Evolutionary conservation across 1,140 invertebrate species (phyloP).

Genomic region (Pseudoatta argentina): DNA sequence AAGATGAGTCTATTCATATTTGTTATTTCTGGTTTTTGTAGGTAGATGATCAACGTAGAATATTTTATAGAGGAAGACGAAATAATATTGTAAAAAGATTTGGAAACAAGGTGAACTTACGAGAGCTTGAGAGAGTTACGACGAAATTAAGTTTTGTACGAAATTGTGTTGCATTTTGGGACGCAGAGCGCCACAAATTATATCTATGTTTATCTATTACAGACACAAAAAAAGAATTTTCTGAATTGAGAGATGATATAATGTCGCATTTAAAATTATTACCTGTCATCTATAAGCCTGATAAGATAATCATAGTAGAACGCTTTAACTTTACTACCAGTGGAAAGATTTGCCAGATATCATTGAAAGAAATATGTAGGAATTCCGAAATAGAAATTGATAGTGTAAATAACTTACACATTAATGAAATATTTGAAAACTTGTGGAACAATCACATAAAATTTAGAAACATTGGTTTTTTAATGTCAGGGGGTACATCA

Average conservation of each 20-base stretch:
- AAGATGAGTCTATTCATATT: neutral
- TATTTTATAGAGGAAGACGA: slow-evolving; percentile 89
- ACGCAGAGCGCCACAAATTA: slow-evolving; percentile 84
- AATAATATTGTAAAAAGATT: slow-evolving; percentile 91
- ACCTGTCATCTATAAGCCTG: slow-evolving; percentile 75
- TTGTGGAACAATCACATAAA: slow-evolving; percentile 80
- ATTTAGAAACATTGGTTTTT: slow-evolving; percentile 82
- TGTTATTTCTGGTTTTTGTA: slow-evolving; percentile 70
- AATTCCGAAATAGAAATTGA: slow-evolving; percentile 24
- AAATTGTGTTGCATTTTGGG: slow-evolving; percentile 86
- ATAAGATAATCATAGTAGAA: slow-evolving; percentile 78
- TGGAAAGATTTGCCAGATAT: slow-evolving; percentile 80
- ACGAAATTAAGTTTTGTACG: slow-evolving; percentile 84
- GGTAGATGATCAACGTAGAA: slow-evolving; percentile 84
- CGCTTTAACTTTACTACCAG: slow-evolving; percentile 76
- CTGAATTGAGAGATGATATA: slow-evolving; percentile 82
- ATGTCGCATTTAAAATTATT: slow-evolving; percentile 79
- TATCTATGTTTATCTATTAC: slow-evolving; percentile 84
- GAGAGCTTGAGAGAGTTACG: slow-evolving; percentile 87
- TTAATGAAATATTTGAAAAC: slow-evolving; percentile 79
- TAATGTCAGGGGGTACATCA: slow-evolving; percentile 86
- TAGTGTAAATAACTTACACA: slow-evolving; percentile 79
- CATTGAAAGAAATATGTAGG: slow-evolving; percentile 66
- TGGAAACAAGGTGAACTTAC: slow-evolving; percentile 90
- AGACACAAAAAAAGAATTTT: slow-evolving; percentile 53